Base-by-base conservation (phyloP, 1,140 invertebrate species). In the Steinernema feltiae region DNA sequence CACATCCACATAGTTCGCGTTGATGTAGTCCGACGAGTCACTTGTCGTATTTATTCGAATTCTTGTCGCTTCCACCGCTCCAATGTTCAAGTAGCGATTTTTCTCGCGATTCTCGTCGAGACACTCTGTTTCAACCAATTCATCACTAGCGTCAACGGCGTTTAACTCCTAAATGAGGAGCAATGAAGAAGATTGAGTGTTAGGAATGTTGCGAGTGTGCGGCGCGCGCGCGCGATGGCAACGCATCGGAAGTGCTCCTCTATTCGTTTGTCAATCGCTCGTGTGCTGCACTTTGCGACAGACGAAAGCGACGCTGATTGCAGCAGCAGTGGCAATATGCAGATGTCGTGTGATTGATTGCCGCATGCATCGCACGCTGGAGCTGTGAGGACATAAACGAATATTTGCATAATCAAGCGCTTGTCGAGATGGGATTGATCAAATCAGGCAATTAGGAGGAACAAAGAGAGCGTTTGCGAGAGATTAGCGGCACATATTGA, bases 1-100 rank as follows among this genome's bases (percentile, higher is more conserved):
- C 41, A 86, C 84, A 77, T 86, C 84, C 46, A 85, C 79, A 76
- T 80, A 86, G 71, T 86, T 85, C 2, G 84, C 84, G 74, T 85
- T 85, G 35, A 85, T 85, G 74, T 85, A 85, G 41, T 85, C 81
- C 69, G 78, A 41, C 48, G 76, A 71, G 48, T 70, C 74, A 46
- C 48, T 82, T 30, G 75, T 32, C 7, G 70, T 53, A 53, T 75
- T 63, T 2, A 85, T 48, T n/a, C 79, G 76, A 24, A 85, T 85
- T 48, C 84, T 63, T 18, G 82, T 86, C 24, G 73, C 27, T 48
- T 85, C 83, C 2, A 80, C 74, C 1, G 84, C 84, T 1, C 78
- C 80, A 48, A 85, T 81, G 72, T 85, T 86, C 1, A 81, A 63
- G 53, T 85, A 76, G 41, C 69, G 74, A 69, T 30, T 73, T 46